Evolutionary conservation across 2,113 vertebrate species (phyloP), one percentile per base, ranked within the genome.

Genomic region (Corythornis cristatus): DNA sequence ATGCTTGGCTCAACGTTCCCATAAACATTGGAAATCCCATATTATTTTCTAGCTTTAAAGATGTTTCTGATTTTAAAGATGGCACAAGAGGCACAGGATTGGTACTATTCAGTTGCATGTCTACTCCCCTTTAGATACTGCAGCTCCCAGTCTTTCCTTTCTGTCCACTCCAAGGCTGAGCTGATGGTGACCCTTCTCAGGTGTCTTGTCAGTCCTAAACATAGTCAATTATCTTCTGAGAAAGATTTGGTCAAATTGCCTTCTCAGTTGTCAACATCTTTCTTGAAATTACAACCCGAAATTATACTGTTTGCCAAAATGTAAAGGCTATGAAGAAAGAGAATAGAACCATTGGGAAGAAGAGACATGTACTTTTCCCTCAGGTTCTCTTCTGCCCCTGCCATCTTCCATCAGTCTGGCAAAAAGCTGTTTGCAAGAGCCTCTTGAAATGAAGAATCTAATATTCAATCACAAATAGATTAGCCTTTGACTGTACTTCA

Each of bases 401-500:
- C 48, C 48, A 80, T 67, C 60, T 86, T 93, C 87, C 50, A 77
- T 72, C 89, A 78, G 26, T 42, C 84, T 88, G 71, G 95, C 51
- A 80, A 82, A 93, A 93, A 85, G 29, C 60, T 89, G 75, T 85
- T 87, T 83, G 48, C 54, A 81, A 96, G 91, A 95, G 83, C 79
- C 87, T 93, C 85, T 91, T 78, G 85, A 95, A 93, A 88, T 65
- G 76, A 93, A 61, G 87, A 86, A 53, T 91, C 72, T 91, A 90
- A 88, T 88, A 95, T 86, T 94, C 89, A 90, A 81, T 95, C 87
- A 93, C 89, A 81, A 42, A 91, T 60, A 93, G 91, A 93, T 95
- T 93, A 95, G 82, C 82, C 93, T 96, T 91, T 95, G 94, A 74
- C 93, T 91, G 64, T 64, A 81, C 82, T 81, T 91, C 65, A 68